Base-by-base conservation (phyloP, 2,113 vertebrate species). In the Oostethus manadensis region DNA sequence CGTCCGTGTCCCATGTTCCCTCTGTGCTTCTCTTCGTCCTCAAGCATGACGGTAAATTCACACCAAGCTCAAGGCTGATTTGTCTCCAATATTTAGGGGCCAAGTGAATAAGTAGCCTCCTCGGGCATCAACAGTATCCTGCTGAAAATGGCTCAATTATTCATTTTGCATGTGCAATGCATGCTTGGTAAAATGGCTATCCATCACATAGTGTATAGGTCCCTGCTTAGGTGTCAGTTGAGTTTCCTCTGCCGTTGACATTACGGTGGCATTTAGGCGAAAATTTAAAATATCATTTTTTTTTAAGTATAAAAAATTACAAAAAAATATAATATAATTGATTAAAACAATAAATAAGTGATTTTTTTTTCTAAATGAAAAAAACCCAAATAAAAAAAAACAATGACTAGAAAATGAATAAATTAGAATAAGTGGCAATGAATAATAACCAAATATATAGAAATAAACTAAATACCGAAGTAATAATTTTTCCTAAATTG, bases 31-130 rank as follows among this genome's bases (percentile, higher is more conserved):
- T 8, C 3, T 2, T 46, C 38, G 66, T 68, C 57, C 73, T 62
- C 40, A 0, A 68, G 60, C 48, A 0, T 53, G 21, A 57, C 57
- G 51, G 60, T 70, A 66, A 65, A 73, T 70, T 53, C 58, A 50
- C 40, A 21, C 38, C 51, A 18, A 49, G 55, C 64, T 73, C 48
- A 1, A 35, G 63, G 23, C 51, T 45, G 61, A 26, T 40, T 56
- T 43, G 45, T 23, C 23, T 66, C 45, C 15, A 4, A 56, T 73
- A 42, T 46, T 54, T 71, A 9, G 47, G 7, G 40, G 4, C 20
- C 8, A 64, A 43, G 45, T 58, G 20, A 60, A 18, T 23, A 53
- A 40, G 14, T n/a, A 38, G 62, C 18, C 23, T 59, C 8, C 1
- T 46, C 6, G 2, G 60, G 61, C 64, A 65, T 62, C 57, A 56